Percentiles rank a stretch among this genome's conserved stretches.
These are phyloP conservation scores for Gorsachius goisagi DNA, from an alignment of 2,113 vertebrate species.

Conservation along the genomic window DNA sequence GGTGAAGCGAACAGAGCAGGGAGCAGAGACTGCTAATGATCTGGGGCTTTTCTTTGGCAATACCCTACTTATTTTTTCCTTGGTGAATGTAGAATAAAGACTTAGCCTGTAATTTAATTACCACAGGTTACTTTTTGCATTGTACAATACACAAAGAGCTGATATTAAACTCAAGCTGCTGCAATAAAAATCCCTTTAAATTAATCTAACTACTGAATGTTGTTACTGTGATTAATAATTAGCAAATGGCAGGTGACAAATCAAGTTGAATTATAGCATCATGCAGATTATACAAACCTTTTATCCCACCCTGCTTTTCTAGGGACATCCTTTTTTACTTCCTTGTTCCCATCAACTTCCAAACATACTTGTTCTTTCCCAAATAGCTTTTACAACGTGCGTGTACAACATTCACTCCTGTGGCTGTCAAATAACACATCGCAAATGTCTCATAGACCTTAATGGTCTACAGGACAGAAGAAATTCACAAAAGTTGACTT, in stretches of 20 bases:
- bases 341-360: not conserved
- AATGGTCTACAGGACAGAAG: not conserved
- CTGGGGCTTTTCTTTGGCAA: not conserved
- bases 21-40: not conserved
- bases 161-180: constrained; percentile 19
- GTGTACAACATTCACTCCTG: accelerated
- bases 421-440: not conserved
- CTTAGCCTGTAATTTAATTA: constrained; percentile 24
- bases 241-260: constrained; percentile 27
- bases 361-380: not conserved
- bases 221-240: constrained; percentile 6
- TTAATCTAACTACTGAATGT: not conserved
- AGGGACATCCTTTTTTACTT: not conserved
- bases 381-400: not conserved
- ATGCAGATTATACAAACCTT: not conserved
- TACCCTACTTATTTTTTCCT: not conserved
- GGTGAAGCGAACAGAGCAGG: not conserved
- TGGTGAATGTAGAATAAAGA: not conserved
- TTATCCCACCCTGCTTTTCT: not conserved
- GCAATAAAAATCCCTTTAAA: constrained; percentile 23
- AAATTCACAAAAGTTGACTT: not conserved
- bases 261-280: not conserved
- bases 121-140: constrained; percentile 3
- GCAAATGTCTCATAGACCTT: not conserved
- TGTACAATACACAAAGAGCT: not conserved